Conservation (phyloP, 2,797 vertebrate genomes). For the Ibycter americanus region DNA sequence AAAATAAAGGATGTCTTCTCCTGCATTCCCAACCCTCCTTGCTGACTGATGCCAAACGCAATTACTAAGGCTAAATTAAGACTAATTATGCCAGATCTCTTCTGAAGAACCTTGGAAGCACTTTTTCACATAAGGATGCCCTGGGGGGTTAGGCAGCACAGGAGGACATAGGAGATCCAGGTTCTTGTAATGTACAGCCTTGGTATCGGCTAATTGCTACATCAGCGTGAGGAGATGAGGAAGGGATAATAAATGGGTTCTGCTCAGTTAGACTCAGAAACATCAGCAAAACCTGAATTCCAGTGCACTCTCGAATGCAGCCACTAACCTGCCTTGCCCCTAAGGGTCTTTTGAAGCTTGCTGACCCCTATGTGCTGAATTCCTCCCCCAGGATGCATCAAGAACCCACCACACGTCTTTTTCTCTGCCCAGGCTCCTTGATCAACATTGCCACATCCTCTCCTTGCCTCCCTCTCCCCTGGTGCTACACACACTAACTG, state of each 20-base stretch:
- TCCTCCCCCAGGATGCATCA: not conserved
- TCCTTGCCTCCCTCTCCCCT: not conserved
- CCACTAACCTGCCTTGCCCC: not conserved
- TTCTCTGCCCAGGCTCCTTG: not conserved
- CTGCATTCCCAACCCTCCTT: not conserved
- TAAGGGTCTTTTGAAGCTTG: not conserved
- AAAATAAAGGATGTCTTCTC: not conserved
- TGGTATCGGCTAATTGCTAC: not conserved
- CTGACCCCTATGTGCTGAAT: not conserved
- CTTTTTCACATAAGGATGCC: not conserved
- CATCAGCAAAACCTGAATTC: not conserved
- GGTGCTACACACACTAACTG: not conserved
- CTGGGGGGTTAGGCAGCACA: not conserved
- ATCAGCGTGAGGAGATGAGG: not conserved
- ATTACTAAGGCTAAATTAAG: slow-evolving; percentile 53
- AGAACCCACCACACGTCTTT: not conserved
- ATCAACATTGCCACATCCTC: not conserved
- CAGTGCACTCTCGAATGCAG: accelerated
- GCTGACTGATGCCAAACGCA: slow-evolving; percentile 26
- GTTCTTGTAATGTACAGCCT: not conserved
- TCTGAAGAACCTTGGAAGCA: slow-evolving; percentile 33
- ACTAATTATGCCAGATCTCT: slow-evolving; percentile 34
- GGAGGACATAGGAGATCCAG: not conserved
- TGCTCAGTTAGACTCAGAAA: not conserved
- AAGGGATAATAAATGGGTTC: not conserved